These are phyloP conservation scores for Phyto melanocephala DNA, from an alignment of 2,888 invertebrate genomes.

Conservation along the genomic window DNA sequence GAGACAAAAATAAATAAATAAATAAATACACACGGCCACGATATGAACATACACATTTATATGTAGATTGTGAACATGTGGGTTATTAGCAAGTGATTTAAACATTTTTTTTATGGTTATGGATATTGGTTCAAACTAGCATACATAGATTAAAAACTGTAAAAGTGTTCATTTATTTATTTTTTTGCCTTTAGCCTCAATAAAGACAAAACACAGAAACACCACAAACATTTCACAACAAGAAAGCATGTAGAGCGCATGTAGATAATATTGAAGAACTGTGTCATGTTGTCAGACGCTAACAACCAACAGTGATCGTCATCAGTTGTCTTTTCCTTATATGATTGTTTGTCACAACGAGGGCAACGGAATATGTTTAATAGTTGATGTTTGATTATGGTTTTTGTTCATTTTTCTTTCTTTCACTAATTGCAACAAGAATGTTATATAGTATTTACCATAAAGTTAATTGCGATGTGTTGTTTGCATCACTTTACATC, in stretches of 20 bases:
- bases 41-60: neutral
- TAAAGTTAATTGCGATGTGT: conserved; percentile 21
- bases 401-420: conserved; percentile 20
- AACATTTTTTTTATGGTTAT: neutral
- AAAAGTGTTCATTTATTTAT: conserved; percentile 16
- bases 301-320: conserved; percentile 7
- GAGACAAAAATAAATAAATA: neutral
- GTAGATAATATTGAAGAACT: conserved; percentile 7
- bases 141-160: conserved; percentile 40
- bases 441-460: conserved; percentile 1
- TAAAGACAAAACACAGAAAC: neutral
- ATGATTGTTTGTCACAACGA: neutral
- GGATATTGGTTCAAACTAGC: neutral
- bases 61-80: neutral
- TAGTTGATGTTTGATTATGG: neutral
- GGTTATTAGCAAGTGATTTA: conserved; percentile 13
- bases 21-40: neutral
- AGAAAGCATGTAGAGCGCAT: neutral
- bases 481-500: conserved; percentile 2
- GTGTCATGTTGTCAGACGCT: conserved; percentile 12
- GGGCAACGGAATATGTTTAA: neutral
- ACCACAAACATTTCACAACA: neutral
- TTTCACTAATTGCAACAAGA: conserved; percentile 29
- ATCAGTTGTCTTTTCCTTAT: neutral
- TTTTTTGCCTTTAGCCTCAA: no score